phyloP scores from a whole-genome alignment of 2,888 invertebrate genomes.

The Toxonevra muliebris region DNA sequence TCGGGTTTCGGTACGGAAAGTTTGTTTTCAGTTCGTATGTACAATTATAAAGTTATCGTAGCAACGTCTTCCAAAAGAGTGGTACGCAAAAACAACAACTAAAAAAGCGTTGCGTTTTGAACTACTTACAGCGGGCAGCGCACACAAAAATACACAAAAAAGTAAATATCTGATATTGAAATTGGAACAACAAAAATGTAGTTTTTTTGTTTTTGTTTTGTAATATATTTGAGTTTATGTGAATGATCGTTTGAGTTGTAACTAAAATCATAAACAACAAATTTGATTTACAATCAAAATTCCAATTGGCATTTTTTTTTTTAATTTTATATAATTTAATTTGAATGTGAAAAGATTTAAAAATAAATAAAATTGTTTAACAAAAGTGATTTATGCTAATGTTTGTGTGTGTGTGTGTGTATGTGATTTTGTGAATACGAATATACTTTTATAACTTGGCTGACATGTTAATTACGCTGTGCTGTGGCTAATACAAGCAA shows the following conservation, averaged over 20 bases:
- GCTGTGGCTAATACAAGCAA: neutral
- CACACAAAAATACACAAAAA: neutral
- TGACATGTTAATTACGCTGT: no score
- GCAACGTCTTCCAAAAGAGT: neutral
- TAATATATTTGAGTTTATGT: no score
- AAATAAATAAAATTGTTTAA: conserved; percentile 2
- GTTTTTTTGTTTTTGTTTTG: no score
- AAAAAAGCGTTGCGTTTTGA: conserved; percentile 2
- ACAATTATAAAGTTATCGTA: neutral
- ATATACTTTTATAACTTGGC: neutral
- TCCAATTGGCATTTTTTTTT: no score
- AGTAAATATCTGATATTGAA: conserved; percentile 6
- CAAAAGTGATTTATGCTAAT: neutral
- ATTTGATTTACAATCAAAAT: no score
- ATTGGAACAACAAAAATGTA: neutral
- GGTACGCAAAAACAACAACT: conserved; percentile 8
- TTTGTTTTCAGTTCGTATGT: conserved; percentile 11
- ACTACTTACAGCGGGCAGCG: conserved; percentile 9
- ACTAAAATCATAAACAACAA: no score
- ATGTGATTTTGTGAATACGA: neutral
- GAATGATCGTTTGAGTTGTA: no score
- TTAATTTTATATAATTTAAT: no score
- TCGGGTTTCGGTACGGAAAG: conserved; percentile 56
- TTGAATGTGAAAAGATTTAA: neutral
- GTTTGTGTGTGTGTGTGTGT: neutral